phyloP scores from a whole-genome alignment of 2,888 invertebrate genomes.

The Hedychridium roseum region DNA sequence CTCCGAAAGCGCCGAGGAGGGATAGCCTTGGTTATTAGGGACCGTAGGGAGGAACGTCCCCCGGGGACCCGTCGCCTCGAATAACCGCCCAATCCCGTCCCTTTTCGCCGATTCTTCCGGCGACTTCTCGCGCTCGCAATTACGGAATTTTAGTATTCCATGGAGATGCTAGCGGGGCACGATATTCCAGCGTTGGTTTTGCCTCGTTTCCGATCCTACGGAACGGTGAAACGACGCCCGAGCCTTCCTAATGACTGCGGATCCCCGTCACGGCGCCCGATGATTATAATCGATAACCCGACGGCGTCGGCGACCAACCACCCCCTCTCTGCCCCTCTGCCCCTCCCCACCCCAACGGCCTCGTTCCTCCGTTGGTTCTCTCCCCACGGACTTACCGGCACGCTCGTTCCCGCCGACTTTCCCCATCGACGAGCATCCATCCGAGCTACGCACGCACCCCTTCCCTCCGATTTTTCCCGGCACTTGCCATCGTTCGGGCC shows the following conservation, averaged over 20 bases:
- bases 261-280: constrained; percentile 48
- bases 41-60: constrained; percentile 15
- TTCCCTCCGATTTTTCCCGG: not conserved
- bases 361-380: not conserved
- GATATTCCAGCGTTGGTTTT: constrained; percentile 30
- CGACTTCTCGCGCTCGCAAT: not conserved
- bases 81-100: too few relatives aligned
- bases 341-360: constrained; percentile 1
- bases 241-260: constrained; percentile 56
- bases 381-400: constrained; percentile 17
- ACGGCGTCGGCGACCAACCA: constrained; percentile 15
- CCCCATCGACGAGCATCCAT: too few relatives aligned
- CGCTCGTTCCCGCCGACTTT: constrained; percentile 53
- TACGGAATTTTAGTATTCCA: too few relatives aligned
- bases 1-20: too few relatives aligned
- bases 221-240: constrained; percentile 43
- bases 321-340: constrained; percentile 19
- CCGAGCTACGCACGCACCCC: constrained; percentile 2
- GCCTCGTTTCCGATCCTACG: constrained; percentile 32
- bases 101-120: not conserved
- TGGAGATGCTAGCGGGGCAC: too few relatives aligned
- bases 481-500: too few relatives aligned
- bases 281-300: constrained; percentile 59
- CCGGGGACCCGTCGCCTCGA: constrained; percentile 29
- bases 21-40: too few relatives aligned